phyloP scores from a whole-genome alignment of 1,140 invertebrate species.

The Heliothis subflexa region DNA sequence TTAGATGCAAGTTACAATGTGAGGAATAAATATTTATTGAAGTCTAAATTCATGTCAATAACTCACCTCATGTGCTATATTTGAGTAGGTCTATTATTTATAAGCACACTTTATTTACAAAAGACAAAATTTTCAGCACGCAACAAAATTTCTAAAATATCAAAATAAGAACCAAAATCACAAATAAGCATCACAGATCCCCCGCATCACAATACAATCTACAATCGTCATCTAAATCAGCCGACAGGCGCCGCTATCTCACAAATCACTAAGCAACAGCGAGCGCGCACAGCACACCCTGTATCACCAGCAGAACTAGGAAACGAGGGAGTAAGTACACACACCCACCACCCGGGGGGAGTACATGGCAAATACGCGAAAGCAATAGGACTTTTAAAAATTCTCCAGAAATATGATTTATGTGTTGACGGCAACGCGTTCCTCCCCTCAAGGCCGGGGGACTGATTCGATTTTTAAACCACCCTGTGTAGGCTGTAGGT shows the following conservation, averaged over 20 bases:
- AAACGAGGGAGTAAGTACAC: slow-evolving; percentile 86
- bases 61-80: no score
- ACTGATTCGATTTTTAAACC: slow-evolving; percentile 86
- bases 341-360: slow-evolving; percentile 73
- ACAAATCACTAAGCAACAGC: slow-evolving; percentile 57
- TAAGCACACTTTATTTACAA: no score
- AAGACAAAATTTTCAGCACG: not conserved
- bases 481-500: slow-evolving; percentile 58
- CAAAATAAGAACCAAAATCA: not conserved
- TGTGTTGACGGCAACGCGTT: slow-evolving; percentile 84
- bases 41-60: no score
- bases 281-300: slow-evolving; percentile 60
- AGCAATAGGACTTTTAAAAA: slow-evolving; percentile 87
- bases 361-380: slow-evolving; percentile 86
- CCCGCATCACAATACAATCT: not conserved
- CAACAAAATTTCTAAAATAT: not conserved
- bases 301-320: slow-evolving; percentile 79
- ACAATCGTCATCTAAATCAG: not conserved
- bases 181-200: not conserved
- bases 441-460: slow-evolving; percentile 79
- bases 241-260: not conserved
- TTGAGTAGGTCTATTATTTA: no score
- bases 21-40: no score
- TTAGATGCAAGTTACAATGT: not conserved
- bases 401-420: slow-evolving; percentile 87